Percentiles rank a stretch among this genome's conserved stretches.
These are phyloP conservation scores for Prunella himalayana DNA, from an alignment of 2,113 vertebrate genomes.

Conservation along the genomic window DNA sequence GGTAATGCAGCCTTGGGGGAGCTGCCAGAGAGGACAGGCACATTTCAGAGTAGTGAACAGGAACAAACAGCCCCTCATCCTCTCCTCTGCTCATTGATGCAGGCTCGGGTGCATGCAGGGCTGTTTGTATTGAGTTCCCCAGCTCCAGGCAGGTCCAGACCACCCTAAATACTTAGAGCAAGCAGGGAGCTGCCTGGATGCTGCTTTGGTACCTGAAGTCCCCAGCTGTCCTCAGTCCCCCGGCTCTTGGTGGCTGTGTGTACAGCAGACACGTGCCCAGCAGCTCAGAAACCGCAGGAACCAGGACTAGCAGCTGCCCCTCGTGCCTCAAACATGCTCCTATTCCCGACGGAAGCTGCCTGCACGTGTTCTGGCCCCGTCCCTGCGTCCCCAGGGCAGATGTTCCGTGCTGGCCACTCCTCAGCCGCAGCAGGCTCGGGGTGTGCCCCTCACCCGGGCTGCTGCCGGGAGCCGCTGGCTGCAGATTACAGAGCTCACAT, in stretches of 20 bases:
- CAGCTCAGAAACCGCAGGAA: neutral
- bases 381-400: neutral
- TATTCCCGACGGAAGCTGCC: neutral
- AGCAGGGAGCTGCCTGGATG: neutral
- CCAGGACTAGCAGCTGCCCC: neutral
- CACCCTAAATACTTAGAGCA: neutral
- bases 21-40: neutral
- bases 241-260: neutral
- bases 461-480: neutral
- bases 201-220: neutral
- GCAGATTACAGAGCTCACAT: slow-evolving; percentile 45
- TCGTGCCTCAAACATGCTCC: neutral
- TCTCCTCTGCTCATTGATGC: neutral
- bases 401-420: neutral
- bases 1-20: neutral
- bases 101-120: neutral
- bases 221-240: neutral
- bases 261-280: neutral
- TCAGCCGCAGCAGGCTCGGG: neutral
- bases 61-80: neutral
- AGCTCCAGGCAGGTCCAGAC: neutral
- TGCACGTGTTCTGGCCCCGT: neutral
- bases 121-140: neutral
- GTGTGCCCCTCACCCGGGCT: neutral
- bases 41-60: neutral